Evolutionary conservation across 2,888 invertebrate genomes (phyloP).

Genomic region (Drosophila yooni): DNA sequence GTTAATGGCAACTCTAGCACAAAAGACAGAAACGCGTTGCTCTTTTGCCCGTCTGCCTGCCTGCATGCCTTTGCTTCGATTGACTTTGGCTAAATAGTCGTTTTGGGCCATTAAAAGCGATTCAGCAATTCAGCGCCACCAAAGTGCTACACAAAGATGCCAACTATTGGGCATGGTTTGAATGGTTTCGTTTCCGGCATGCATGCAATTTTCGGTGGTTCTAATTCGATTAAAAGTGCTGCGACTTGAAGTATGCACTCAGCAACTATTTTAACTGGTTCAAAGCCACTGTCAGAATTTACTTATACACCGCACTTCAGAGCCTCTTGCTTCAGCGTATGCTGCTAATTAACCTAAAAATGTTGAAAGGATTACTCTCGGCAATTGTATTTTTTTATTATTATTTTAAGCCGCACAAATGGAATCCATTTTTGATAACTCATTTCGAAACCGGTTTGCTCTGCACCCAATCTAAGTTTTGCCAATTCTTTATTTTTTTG

Average conservation of each 20-base stretch:
- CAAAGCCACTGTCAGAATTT: background rate
- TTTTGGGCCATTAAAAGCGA: slow-evolving; percentile 44
- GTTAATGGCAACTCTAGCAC: slow-evolving; percentile 59
- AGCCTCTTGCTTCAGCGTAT: background rate
- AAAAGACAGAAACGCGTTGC: slow-evolving; percentile 47
- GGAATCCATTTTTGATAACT: slow-evolving; percentile 2
- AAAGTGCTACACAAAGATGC: slow-evolving; percentile 29
- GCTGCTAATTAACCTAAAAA: background rate
- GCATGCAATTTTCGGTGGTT: slow-evolving; percentile 26
- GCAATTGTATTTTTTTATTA: background rate
- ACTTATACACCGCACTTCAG: background rate
- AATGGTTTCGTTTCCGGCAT: slow-evolving; percentile 32
- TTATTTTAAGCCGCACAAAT: background rate
- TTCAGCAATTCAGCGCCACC: slow-evolving; percentile 30
- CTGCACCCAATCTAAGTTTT: slow-evolving; percentile 13
- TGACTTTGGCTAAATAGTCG: slow-evolving; percentile 65
- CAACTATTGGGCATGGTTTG: slow-evolving; percentile 29
- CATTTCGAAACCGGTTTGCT: background rate
- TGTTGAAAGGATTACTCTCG: background rate
- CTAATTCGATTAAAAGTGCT: slow-evolving; percentile 42
- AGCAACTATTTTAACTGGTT: background rate
- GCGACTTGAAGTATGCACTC: slow-evolving; percentile 6
- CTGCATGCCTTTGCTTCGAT: slow-evolving; percentile 35
- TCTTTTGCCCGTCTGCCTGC: slow-evolving; percentile 4
- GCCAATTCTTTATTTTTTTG: slow-evolving; percentile 50